Percentiles rank a stretch among this genome's conserved stretches.
Evolutionary conservation across 2,113 vertebrate genomes (phyloP).

Genomic region (Petaurus breviceps): DNA sequence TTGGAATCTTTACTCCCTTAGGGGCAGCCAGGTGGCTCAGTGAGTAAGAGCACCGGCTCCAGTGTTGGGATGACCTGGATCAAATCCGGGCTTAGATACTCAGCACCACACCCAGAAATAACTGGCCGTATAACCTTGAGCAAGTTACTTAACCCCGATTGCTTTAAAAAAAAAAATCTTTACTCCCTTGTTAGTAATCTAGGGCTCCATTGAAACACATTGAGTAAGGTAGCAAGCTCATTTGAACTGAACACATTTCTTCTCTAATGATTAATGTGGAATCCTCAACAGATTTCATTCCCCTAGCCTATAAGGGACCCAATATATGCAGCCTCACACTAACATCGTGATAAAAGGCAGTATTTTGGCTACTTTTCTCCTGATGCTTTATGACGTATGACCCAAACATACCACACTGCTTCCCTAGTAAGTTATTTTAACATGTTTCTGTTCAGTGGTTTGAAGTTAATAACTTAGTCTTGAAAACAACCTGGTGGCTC

Average conservation of each 20-base stretch:
- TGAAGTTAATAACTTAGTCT: constrained; percentile 71
- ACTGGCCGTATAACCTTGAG: too few relatives aligned
- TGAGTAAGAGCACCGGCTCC: too few relatives aligned
- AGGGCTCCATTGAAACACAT: neutral
- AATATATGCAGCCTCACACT: neutral
- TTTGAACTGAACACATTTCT: neutral
- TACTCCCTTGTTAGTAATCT: neutral
- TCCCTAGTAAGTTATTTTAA: constrained; percentile 70
- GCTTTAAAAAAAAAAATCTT: too few relatives aligned
- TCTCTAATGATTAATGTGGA: neutral
- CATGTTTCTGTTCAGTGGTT: constrained; percentile 67
- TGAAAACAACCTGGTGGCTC: constrained; percentile 66
- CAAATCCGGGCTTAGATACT: too few relatives aligned
- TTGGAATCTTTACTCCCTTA: neutral
- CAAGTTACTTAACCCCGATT: too few relatives aligned
- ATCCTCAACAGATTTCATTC: neutral
- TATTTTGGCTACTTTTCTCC: neutral
- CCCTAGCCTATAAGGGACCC: constrained; percentile 14
- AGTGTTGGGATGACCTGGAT: too few relatives aligned
- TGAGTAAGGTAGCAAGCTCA: neutral
- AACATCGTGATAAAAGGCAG: neutral
- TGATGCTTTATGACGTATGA: constrained; percentile 64
- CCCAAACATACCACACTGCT: constrained; percentile 44
- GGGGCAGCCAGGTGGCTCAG: too few relatives aligned
- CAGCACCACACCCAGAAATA: too few relatives aligned